Evolutionary conservation across 2,797 vertebrate genomes (phyloP).

Genomic region (Pantherophis vulpinus): DNA sequence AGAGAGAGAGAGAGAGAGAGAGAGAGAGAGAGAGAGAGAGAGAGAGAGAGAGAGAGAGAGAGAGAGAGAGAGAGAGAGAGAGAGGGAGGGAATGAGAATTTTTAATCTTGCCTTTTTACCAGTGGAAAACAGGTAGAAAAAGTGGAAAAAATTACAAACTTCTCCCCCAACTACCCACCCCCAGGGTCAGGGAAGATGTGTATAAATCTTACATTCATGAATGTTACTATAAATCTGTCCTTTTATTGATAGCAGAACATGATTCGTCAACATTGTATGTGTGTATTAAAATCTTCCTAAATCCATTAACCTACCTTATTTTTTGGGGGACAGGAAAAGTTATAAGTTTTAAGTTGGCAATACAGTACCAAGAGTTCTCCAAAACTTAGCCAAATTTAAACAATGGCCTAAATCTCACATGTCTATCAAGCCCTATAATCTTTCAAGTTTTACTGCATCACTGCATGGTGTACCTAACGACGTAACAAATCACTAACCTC

Average conservation of each 20-base stretch:
- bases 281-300: background rate
- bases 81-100: fast-evolving
- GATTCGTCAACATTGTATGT: background rate
- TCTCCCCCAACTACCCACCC: background rate
- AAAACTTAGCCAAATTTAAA: background rate
- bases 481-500: background rate
- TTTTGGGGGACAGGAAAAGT: background rate
- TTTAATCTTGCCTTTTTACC: background rate
- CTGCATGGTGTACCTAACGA: background rate
- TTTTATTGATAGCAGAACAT: background rate
- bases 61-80: fast-evolving
- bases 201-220: background rate
- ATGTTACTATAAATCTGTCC: background rate
- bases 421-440: background rate
- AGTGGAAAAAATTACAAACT: background rate
- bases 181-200: too few relatives aligned
- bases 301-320: background rate
- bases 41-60: too few relatives aligned
- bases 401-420: background rate
- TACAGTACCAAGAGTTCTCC: background rate
- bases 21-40: too few relatives aligned
- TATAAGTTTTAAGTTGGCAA: background rate
- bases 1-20: too few relatives aligned
- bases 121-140: background rate
- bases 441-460: background rate